A percentile compares a stretch with the other conserved stretches of the same genome.
phyloP scores from a whole-genome alignment of 2,113 vertebrate genomes.

The Microcebus griseorufus region DNA sequence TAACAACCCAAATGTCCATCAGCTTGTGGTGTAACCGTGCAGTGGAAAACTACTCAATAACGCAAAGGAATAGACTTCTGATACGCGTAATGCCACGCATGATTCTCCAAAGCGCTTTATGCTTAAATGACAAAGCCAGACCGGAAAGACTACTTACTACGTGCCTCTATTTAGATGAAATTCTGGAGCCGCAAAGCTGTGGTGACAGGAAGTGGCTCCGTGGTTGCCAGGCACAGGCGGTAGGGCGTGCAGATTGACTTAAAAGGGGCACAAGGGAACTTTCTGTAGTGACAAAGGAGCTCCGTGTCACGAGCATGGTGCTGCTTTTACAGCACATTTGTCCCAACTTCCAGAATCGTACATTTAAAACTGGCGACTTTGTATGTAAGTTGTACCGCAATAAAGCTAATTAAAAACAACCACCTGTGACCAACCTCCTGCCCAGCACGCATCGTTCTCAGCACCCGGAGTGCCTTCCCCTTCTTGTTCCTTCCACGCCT shows the following conservation, averaged over 20 bases:
- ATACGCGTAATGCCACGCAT: no score
- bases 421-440: neutral
- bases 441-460: neutral
- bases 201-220: neutral
- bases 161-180: neutral
- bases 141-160: no score
- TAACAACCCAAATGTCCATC: neutral
- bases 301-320: neutral
- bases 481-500: no score
- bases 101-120: neutral
- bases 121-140: neutral
- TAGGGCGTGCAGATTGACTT: neutral
- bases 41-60: neutral
- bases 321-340: neutral
- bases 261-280: no score
- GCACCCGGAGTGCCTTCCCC: neutral
- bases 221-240: neutral
- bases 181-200: neutral
- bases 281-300: neutral
- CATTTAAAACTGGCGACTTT: neutral
- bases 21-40: no score
- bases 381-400: neutral
- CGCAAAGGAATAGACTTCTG: neutral
- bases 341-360: neutral
- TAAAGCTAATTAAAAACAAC: neutral